Evolutionary conservation across 1,140 invertebrate genomes (phyloP), one percentile per base, ranked within the genome.

Genomic region (Bombus vancouverensis): DNA sequence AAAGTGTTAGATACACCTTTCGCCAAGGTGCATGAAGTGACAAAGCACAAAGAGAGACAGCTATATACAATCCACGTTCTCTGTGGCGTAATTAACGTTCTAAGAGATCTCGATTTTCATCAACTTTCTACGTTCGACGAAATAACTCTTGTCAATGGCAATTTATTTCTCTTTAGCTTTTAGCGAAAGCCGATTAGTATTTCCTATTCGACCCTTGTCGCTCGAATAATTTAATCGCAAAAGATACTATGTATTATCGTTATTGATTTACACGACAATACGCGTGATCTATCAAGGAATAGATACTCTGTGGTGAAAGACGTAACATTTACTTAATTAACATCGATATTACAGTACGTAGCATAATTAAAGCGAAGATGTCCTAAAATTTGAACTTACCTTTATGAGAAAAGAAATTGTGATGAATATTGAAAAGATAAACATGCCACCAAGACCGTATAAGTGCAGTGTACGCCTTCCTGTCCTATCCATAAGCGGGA

Each of bases 401-500:
- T 98, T 98, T 95, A 99, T 98, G 91, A 99, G 97, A 94, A 99
- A 97, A 88, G 98, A 98, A 95, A 99, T 99, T 87, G 98, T 99
- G 95, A 99, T 98, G 96, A 99, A 98, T 93, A 99, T 98, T 93
- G 98, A 99, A 95, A 99, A 99, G 94, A 99, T 98, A 95, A 99
- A 99, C 98, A 99, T 99, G 93, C 98, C 98, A 90, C 98, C 98
- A 88, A 99, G 97, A 84, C 99, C 99, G 91, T 98, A 98, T 25
- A 99, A 96, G 93, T 99, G 98, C n/a, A 99, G 96, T 2, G 98
- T 99, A 87, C 99, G 96, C 76, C 99, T 96, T 74, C 99, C 99
- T 70, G 98, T 98, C 93, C 98, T 96, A 95, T 99, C 98, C 98
- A 99, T 99, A 77, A 99, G 95, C 8, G 98, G 98, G 92, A 99